Evolutionary conservation across 2,113 vertebrate species (phyloP).

Genomic region (Aegotheles bennettii): DNA sequence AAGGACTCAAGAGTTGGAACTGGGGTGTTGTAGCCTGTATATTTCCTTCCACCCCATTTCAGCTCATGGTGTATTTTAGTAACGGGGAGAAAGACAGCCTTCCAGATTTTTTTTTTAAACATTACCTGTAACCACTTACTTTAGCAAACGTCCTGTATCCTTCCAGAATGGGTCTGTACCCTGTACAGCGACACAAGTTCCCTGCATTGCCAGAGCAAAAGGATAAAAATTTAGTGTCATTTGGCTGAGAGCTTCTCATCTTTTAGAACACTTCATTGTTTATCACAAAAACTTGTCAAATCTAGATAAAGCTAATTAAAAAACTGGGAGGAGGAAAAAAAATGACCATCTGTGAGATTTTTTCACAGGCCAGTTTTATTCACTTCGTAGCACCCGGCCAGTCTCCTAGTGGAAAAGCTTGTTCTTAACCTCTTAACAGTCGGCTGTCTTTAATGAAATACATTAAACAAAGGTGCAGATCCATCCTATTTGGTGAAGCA

Average conservation of each 20-base stretch:
- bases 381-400: neutral
- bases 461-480: neutral
- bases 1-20: neutral
- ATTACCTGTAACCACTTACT: conserved; percentile 70
- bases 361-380: neutral
- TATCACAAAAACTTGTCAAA: neutral
- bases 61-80: neutral
- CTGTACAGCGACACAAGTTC: conserved; percentile 95
- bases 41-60: neutral
- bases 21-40: neutral
- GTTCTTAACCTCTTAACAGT: neutral
- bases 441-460: neutral
- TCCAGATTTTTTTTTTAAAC: neutral
- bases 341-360: neutral
- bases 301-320: neutral
- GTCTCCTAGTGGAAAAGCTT: neutral
- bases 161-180: conserved; percentile 92
- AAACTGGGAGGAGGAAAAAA: neutral
- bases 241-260: neutral
- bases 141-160: conserved; percentile 87
- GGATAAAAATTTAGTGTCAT: neutral
- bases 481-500: neutral
- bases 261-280: neutral
- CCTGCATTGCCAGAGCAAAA: conserved; percentile 69
- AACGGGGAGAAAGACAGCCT: neutral